Conservation (phyloP, 2,113 vertebrate species). For the Cinclus mexicanus region DNA sequence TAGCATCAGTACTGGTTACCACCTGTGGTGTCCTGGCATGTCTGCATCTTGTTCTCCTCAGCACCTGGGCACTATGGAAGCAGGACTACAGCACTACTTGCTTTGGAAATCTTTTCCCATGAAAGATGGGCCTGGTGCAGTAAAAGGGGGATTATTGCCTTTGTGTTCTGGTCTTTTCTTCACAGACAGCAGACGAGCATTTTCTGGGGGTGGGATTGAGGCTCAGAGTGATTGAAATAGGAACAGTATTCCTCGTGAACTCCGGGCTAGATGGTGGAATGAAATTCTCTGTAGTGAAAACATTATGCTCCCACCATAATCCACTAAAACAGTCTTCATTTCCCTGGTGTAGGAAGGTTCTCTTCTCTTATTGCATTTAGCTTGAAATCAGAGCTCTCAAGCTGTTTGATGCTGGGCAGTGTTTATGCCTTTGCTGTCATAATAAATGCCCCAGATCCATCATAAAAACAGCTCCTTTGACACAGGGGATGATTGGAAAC, state of each 20-base stretch:
- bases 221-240: not conserved
- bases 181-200: rapidly evolving
- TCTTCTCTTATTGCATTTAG: constrained; percentile 36
- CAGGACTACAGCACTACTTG: not conserved
- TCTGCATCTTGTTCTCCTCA: not conserved
- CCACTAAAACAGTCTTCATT: constrained; percentile 25
- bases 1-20: not conserved
- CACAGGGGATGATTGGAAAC: not conserved
- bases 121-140: not conserved
- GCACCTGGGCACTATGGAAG: not conserved
- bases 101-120: not conserved
- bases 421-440: not conserved
- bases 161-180: not conserved
- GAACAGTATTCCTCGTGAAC: not conserved
- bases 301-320: not conserved
- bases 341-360: not conserved
- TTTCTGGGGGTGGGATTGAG: not conserved
- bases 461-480: constrained; percentile 27
- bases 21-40: not conserved
- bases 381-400: not conserved
- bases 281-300: not conserved
- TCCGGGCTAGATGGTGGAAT: not conserved
- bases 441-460: constrained; percentile 20
- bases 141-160: not conserved
- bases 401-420: not conserved